A percentile compares a stretch with the other conserved stretches of the same genome.
phyloP scores from a whole-genome alignment of 2,113 vertebrate species.

The Onychorhynchus coronatus region DNA sequence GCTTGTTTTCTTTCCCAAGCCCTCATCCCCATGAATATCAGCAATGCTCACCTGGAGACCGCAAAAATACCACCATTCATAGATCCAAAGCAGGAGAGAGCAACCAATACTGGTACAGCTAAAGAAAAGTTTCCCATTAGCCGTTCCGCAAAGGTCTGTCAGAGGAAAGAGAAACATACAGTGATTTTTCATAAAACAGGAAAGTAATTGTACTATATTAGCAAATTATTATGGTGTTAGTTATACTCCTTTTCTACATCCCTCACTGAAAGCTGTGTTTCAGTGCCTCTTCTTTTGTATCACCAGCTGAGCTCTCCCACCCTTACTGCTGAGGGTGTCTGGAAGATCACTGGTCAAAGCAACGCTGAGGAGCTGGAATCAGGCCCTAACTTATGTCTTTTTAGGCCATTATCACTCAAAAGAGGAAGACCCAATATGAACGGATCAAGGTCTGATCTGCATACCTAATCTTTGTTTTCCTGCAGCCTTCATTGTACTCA shows the following conservation, averaged over 20 bases:
- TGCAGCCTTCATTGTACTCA: neutral
- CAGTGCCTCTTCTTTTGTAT: neutral
- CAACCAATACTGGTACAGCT: constrained; percentile 89
- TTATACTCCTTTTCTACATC: neutral
- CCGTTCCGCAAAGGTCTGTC: constrained; percentile 90
- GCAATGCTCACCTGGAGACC: constrained; percentile 85
- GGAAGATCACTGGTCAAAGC: neutral
- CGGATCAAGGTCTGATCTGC: neutral
- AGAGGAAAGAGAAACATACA: neutral
- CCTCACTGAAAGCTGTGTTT: neutral
- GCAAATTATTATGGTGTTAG: neutral
- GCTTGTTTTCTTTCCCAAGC: neutral
- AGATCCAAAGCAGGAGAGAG: constrained; percentile 92
- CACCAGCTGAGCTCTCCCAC: neutral
- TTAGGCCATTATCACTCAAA: neutral
- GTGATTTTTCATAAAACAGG: neutral
- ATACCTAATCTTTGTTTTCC: neutral
- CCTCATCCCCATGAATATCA: neutral
- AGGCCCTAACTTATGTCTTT: neutral
- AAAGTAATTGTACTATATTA: neutral
- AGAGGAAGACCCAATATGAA: neutral
- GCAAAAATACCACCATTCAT: constrained; percentile 93
- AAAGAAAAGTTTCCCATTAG: constrained; percentile 88
- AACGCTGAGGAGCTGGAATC: neutral
- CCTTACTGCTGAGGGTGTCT: fast-evolving